Evolutionary conservation across 2,113 vertebrate genomes (phyloP).

Genomic region (Aix galericulata): DNA sequence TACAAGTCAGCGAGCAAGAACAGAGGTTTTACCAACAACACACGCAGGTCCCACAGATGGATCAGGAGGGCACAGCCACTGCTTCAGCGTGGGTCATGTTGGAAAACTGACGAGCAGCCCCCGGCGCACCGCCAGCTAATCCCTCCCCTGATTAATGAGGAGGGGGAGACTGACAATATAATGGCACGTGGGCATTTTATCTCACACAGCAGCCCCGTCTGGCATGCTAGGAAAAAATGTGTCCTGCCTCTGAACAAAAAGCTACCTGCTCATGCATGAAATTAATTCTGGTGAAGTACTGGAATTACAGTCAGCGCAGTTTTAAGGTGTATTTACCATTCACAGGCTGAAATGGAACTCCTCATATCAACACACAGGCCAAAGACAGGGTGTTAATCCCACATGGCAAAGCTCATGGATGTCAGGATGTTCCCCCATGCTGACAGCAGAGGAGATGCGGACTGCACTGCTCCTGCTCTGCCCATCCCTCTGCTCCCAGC

Average conservation of each 20-base stretch:
- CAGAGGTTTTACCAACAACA: background rate
- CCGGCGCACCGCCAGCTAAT: background rate
- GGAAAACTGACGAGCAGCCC: background rate
- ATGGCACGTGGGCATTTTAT: background rate
- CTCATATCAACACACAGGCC: background rate
- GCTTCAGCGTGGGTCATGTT: fast-evolving
- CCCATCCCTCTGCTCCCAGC: background rate
- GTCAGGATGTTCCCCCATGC: background rate
- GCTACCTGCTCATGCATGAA: background rate
- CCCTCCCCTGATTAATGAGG: background rate
- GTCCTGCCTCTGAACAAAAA: conserved; percentile 9
- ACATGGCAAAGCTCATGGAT: background rate
- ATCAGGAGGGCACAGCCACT: background rate
- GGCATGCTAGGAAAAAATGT: background rate
- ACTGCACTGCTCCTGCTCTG: background rate
- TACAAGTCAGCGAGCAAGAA: background rate
- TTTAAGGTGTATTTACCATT: conserved; percentile 8
- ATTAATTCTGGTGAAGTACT: background rate
- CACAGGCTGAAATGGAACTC: conserved; percentile 13
- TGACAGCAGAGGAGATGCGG: background rate
- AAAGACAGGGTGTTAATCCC: background rate
- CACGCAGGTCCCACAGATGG: background rate
- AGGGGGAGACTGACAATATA: background rate
- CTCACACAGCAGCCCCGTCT: background rate
- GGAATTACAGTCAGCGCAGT: background rate